A percentile compares a stretch with the other conserved stretches of the same genome.
phyloP scores from a whole-genome alignment of 2,888 invertebrate genomes.

The Acanthosepion lycidas region DNA sequence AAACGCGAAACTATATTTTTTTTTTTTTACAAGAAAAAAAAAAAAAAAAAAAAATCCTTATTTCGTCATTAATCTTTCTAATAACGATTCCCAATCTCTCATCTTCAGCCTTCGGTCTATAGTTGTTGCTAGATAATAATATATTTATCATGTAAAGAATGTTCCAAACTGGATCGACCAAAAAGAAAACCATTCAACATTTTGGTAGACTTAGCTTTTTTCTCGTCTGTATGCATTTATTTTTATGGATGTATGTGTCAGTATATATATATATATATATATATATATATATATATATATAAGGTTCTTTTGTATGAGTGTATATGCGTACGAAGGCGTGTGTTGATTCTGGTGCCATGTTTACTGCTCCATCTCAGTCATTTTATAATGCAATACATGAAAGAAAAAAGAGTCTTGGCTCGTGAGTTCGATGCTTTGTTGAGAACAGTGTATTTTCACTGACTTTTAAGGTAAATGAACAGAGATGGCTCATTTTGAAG shows the following conservation, averaged over 20 bases:
- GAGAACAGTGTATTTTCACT: neutral
- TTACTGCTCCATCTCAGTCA: neutral
- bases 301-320: neutral
- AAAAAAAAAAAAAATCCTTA: neutral
- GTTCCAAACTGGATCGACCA: neutral
- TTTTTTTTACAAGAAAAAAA: neutral
- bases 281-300: neutral
- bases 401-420: neutral
- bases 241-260: neutral
- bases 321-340: neutral
- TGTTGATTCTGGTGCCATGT: neutral
- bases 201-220: neutral
- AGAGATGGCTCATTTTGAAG: neutral
- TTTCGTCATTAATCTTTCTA: neutral
- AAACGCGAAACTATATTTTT: too few relatives aligned
- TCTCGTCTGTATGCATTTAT: neutral
- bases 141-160: neutral
- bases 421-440: neutral
- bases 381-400: slow-evolving; percentile 15
- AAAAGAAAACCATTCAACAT: neutral
- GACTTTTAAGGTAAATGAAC: neutral
- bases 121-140: neutral
- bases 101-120: neutral
- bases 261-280: neutral
- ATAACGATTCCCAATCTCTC: neutral